phyloP scores from a whole-genome alignment of 1,140 invertebrate species.

The Coelopa frigida region DNA sequence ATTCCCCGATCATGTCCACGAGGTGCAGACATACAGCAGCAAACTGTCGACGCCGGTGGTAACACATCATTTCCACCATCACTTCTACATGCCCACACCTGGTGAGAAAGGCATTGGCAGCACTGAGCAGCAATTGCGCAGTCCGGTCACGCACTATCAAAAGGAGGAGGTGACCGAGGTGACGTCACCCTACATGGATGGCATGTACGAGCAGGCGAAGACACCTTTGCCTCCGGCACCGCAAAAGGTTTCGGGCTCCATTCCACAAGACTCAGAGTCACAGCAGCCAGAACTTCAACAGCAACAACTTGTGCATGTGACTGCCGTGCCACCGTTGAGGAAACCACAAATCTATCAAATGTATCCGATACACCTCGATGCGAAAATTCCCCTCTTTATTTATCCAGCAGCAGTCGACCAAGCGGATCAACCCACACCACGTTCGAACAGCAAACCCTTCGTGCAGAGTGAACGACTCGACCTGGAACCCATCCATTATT shows the following conservation, averaged over 20 bases:
- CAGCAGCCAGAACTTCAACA: slow-evolving; percentile 3
- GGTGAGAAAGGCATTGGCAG: background rate
- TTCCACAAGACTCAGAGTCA: background rate
- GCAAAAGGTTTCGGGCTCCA: slow-evolving; percentile 6
- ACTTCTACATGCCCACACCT: slow-evolving; percentile 37
- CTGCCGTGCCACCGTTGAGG: slow-evolving; percentile 10
- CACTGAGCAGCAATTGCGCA: background rate
- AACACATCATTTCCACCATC: slow-evolving; percentile 45
- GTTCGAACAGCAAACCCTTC: slow-evolving; percentile 21
- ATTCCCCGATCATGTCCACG: background rate
- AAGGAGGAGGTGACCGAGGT: background rate
- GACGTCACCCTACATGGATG: background rate
- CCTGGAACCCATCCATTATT: slow-evolving; percentile 33
- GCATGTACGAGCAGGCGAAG: too few relatives aligned
- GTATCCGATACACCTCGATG: slow-evolving; percentile 9
- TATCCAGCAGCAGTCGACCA: slow-evolving; percentile 21
- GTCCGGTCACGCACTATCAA: background rate
- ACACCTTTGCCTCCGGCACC: background rate
- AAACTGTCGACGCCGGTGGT: slow-evolving; percentile 14
- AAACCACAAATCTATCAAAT: slow-evolving; percentile 21
- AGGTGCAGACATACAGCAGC: background rate
- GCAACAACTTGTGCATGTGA: slow-evolving; percentile 11
- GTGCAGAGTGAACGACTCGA: slow-evolving; percentile 35
- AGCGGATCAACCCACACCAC: slow-evolving; percentile 4
- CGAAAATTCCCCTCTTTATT: slow-evolving; percentile 27